phyloP scores from a whole-genome alignment of 2,888 invertebrate species.

The Theretra japonica region DNA sequence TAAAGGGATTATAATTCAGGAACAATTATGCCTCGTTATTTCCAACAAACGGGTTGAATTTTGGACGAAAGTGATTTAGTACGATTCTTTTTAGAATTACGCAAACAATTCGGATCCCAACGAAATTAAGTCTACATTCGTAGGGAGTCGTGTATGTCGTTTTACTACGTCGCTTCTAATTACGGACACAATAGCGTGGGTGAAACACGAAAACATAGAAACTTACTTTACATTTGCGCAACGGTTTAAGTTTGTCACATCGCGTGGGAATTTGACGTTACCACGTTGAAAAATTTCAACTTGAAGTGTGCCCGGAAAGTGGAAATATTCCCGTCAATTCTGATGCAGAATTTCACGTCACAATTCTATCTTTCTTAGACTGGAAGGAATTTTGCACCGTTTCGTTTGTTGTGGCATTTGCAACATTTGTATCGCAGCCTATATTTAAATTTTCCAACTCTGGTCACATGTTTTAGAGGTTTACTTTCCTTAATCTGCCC shows the following conservation, averaged over 20 bases:
- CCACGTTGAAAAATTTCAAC: slow-evolving; percentile 41
- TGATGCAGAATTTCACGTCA: slow-evolving; percentile 8
- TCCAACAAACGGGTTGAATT: not conserved
- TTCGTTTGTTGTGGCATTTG: not conserved
- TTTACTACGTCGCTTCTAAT: slow-evolving; percentile 34
- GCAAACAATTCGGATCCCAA: slow-evolving; percentile 5
- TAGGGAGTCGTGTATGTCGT: not conserved
- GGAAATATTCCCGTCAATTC: slow-evolving; percentile 39
- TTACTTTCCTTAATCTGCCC: too few relatives aligned
- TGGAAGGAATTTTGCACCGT: not conserved
- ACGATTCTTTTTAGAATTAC: not conserved
- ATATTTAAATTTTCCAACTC: not conserved
- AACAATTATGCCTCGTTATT: not conserved
- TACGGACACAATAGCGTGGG: slow-evolving; percentile 36
- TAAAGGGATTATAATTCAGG: not conserved
- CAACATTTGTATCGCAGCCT: too few relatives aligned
- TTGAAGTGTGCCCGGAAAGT: slow-evolving; percentile 37
- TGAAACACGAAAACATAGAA: slow-evolving; percentile 45
- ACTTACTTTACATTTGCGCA: slow-evolving; percentile 47
- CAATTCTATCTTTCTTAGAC: not conserved
- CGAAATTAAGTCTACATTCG: not conserved
- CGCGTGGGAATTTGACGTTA: slow-evolving; percentile 37
- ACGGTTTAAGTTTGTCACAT: slow-evolving; percentile 47
- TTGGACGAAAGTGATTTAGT: not conserved
- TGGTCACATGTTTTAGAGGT: too few relatives aligned